Evolutionary conservation across 2,113 vertebrate species (phyloP).

Genomic region (Solea senegalensis): DNA sequence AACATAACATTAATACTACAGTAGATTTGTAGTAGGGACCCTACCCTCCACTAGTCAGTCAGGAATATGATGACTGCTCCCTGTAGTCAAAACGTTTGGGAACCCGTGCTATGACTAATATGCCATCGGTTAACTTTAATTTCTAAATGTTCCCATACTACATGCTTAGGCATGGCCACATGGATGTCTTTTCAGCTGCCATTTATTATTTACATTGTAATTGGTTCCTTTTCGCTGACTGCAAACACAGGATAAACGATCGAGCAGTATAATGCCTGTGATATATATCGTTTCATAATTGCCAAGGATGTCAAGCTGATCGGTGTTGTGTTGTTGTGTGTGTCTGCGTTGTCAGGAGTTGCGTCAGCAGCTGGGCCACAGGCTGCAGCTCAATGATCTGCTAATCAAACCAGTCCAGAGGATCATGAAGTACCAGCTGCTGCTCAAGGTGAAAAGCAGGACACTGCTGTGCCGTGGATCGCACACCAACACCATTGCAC

Average conservation of each 20-base stretch:
- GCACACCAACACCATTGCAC: slow-evolving; percentile 16
- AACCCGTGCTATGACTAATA: neutral
- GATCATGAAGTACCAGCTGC: slow-evolving; percentile 96
- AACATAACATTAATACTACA: too few relatives aligned
- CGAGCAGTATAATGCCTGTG: slow-evolving; percentile 2
- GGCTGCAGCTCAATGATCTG: slow-evolving; percentile 90
- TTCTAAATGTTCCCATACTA: neutral
- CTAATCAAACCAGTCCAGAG: slow-evolving; percentile 95
- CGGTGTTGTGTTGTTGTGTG: slow-evolving; percentile 39
- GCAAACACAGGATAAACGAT: slow-evolving; percentile 1
- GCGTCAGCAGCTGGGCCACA: slow-evolving; percentile 90
- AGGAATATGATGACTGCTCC: too few relatives aligned
- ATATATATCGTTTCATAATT: slow-evolving; percentile 4
- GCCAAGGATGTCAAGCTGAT: slow-evolving; percentile 29
- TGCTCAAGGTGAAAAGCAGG: slow-evolving; percentile 87
- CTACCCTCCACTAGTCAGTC: too few relatives aligned
- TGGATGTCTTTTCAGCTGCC: slow-evolving; percentile 15
- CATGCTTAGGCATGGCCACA: slow-evolving; percentile 28
- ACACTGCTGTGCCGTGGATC: slow-evolving; percentile 28
- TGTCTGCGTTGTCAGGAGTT: slow-evolving; percentile 81
- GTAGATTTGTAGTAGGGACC: too few relatives aligned
- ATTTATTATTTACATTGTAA: slow-evolving; percentile 41
- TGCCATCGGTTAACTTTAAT: slow-evolving; percentile 10
- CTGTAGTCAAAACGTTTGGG: too few relatives aligned
- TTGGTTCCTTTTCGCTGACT: slow-evolving; percentile 13